These are phyloP conservation scores for Allacma fusca DNA, from an alignment of 2,888 invertebrate genomes.

Conservation along the genomic window DNA sequence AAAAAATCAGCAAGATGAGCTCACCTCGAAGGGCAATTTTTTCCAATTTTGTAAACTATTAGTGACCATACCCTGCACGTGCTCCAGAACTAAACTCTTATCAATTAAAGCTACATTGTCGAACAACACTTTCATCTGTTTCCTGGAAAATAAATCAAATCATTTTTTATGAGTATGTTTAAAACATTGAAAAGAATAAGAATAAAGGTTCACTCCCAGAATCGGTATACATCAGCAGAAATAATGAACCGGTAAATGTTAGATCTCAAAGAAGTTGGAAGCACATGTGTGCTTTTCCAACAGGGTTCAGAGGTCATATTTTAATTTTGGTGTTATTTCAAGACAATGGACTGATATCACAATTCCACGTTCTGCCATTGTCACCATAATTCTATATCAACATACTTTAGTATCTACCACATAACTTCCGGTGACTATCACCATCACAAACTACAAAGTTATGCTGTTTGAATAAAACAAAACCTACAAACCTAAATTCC, in stretches of 20 bases:
- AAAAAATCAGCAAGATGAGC: neutral
- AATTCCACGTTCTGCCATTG: constrained; percentile 39
- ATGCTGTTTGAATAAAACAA: constrained; percentile 1
- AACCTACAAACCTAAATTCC: constrained; percentile 64
- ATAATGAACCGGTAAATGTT: no score
- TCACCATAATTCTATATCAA: constrained; percentile 33
- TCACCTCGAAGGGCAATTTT: constrained; percentile 63
- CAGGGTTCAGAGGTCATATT: constrained; percentile 35
- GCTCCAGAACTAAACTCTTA: constrained; percentile 65
- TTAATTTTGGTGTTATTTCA: constrained; percentile 35
- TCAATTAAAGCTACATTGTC: constrained; percentile 68
- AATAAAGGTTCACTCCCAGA: no score
- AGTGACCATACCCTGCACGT: constrained; percentile 65
- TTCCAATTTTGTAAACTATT: constrained; percentile 66
- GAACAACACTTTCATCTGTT: constrained; percentile 67
- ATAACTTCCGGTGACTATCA: constrained; percentile 5
- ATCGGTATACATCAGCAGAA: no score
- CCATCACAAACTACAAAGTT: no score
- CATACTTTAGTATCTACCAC: neutral
- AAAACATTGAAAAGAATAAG: no score
- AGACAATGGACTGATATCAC: constrained; percentile 11
- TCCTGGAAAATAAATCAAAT: constrained; percentile 63
- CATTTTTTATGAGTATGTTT: no score
- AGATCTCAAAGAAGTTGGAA: constrained; percentile 29
- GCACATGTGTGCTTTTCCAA: neutral